Evolutionary conservation across 53 echinoderm and acorn worm genomes (phyloP).

Genomic region (Stichopus horrens): DNA sequence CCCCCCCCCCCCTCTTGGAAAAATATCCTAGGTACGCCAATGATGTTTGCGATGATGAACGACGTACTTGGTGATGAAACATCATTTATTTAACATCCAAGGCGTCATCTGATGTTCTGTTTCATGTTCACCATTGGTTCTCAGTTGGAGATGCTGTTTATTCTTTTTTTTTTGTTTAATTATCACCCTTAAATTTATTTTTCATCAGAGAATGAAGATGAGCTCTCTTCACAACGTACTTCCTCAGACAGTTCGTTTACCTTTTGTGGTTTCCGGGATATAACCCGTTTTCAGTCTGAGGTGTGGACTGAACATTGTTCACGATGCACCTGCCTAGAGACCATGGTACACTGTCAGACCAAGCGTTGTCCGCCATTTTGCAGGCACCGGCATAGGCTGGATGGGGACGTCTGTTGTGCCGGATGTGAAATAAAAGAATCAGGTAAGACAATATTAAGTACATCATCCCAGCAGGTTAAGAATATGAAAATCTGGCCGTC

Average conservation of each 20-base stretch:
- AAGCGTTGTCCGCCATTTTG: conserved; percentile 30
- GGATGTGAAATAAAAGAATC: neutral
- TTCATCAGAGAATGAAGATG: neutral
- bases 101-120: too few species aligned
- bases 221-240: neutral
- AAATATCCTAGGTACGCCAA: too few species aligned
- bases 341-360: neutral
- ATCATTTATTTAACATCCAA: too few species aligned
- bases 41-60: too few species aligned
- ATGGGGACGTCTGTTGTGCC: neutral
- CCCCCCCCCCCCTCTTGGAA: too few species aligned
- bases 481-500: too few species aligned
- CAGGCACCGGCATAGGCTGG: neutral
- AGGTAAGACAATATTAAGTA: neutral
- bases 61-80: too few species aligned
- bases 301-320: conserved; percentile 19
- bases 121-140: too few species aligned
- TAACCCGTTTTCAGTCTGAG: conserved; percentile 6
- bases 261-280: neutral
- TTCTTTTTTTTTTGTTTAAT: too few species aligned
- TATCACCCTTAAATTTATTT: too few species aligned
- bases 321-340: neutral
- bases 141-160: too few species aligned
- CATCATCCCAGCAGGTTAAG: too few species aligned
- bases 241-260: conserved; percentile 5